phyloP scores from a whole-genome alignment of 2,113 vertebrate species.

The Pedetes capensis region DNA sequence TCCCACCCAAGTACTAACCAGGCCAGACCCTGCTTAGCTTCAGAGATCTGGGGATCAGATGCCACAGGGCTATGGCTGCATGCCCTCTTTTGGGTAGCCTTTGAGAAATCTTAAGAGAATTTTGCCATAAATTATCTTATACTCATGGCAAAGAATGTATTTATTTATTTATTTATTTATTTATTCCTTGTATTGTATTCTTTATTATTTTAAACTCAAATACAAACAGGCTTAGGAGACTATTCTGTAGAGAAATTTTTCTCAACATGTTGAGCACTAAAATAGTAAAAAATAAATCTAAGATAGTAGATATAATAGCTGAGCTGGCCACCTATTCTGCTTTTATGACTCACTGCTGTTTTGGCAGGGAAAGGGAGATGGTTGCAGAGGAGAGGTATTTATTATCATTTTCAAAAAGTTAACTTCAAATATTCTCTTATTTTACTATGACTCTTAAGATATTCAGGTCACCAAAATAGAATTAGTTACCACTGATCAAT shows the following conservation, averaged over 20 bases:
- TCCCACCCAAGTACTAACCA: too few relatives aligned
- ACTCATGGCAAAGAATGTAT: neutral
- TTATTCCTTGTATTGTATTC: neutral
- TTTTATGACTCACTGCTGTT: neutral
- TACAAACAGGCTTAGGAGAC: neutral
- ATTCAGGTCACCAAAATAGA: neutral
- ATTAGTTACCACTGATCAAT: neutral
- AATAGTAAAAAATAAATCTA: neutral
- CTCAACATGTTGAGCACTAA: neutral
- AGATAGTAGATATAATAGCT: neutral
- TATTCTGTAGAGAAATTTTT: neutral
- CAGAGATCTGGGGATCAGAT: too few relatives aligned
- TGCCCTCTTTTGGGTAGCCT: neutral
- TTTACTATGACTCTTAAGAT: neutral
- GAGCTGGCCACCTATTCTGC: neutral
- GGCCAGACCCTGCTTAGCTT: too few relatives aligned
- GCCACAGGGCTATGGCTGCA: too few relatives aligned
- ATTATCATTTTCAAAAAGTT: neutral
- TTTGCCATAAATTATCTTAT: neutral
- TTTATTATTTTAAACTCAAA: conserved; percentile 30
- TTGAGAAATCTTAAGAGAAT: neutral
- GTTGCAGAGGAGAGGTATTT: neutral
- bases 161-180: too few relatives aligned
- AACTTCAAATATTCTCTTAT: conserved; percentile 27
- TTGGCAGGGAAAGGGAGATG: neutral